Conservation (phyloP, 2,888 invertebrate genomes). For the Folsomia candida region DNA sequence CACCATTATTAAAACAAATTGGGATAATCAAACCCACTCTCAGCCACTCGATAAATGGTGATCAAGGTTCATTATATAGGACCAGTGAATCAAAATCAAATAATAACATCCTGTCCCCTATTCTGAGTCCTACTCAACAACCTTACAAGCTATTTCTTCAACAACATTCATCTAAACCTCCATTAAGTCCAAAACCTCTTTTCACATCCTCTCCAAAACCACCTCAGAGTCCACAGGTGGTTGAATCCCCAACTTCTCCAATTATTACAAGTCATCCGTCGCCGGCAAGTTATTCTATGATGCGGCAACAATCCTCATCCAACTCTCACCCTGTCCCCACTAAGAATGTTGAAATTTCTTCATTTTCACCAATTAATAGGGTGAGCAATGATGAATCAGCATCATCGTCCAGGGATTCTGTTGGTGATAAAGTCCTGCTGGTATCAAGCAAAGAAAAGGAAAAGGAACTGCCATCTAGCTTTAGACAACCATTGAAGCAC, state of each 20-base stretch:
- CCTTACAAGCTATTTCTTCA: slow-evolving; percentile 28
- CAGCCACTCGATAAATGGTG: slow-evolving; percentile 18
- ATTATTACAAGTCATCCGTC: neutral
- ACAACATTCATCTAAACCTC: slow-evolving; percentile 36
- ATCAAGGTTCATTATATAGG: neutral
- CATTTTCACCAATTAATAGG: too few relatives aligned
- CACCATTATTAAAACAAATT: slow-evolving; percentile 55
- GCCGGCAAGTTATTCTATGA: neutral
- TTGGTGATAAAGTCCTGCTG: neutral
- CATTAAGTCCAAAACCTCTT: slow-evolving; percentile 49
- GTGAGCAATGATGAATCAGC: neutral
- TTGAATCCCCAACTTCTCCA: neutral
- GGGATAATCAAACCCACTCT: slow-evolving; percentile 59
- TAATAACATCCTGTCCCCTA: slow-evolving; percentile 24
- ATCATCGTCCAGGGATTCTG: neutral
- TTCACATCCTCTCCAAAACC: slow-evolving; percentile 44
- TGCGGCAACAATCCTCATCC: neutral
- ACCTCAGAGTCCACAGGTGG: neutral
- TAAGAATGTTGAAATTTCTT: neutral
- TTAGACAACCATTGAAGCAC: neutral
- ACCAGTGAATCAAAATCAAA: neutral
- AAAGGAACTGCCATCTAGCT: neutral
- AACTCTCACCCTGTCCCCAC: neutral
- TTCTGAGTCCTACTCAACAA: slow-evolving; percentile 16
- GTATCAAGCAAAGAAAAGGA: neutral